These are phyloP conservation scores for Ivindomyrus marchei DNA, from an alignment of 2,113 vertebrate species.

Conservation along the genomic window DNA sequence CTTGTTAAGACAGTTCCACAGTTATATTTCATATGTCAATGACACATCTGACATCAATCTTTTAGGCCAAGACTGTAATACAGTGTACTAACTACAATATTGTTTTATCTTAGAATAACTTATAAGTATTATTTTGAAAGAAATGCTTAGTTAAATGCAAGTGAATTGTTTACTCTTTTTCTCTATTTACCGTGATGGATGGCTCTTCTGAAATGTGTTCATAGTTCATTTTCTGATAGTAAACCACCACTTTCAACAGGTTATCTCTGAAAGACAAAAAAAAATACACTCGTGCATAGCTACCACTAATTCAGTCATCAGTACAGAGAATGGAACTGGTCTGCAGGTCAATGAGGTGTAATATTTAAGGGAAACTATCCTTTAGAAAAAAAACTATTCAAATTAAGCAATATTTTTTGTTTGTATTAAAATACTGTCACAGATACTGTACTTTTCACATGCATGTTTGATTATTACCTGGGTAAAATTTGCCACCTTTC, in stretches of 20 bases:
- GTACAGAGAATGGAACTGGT: neutral
- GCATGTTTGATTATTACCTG: neutral
- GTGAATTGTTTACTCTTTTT: neutral
- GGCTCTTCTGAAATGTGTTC: slow-evolving; percentile 38
- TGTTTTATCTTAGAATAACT: neutral
- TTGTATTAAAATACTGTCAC: neutral
- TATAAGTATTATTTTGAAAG: neutral
- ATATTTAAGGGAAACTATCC: neutral
- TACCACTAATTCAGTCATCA: neutral
- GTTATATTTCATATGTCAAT: neutral
- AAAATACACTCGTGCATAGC: neutral
- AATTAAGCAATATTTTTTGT: neutral
- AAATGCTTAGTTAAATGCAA: neutral
- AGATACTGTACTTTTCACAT: neutral
- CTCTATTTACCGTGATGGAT: slow-evolving; percentile 32
- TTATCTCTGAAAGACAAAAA: slow-evolving; percentile 30
- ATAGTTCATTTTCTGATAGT: slow-evolving; percentile 38
- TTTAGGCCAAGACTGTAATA: neutral
- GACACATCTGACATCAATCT: neutral
- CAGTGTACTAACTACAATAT: neutral
- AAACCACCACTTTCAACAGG: slow-evolving; percentile 38
- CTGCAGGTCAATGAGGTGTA: neutral
- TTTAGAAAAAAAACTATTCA: neutral
- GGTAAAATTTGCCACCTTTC: neutral
- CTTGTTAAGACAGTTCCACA: neutral